Base-by-base conservation (phyloP, 1,140 invertebrate species). In the Orius laevigatus region DNA sequence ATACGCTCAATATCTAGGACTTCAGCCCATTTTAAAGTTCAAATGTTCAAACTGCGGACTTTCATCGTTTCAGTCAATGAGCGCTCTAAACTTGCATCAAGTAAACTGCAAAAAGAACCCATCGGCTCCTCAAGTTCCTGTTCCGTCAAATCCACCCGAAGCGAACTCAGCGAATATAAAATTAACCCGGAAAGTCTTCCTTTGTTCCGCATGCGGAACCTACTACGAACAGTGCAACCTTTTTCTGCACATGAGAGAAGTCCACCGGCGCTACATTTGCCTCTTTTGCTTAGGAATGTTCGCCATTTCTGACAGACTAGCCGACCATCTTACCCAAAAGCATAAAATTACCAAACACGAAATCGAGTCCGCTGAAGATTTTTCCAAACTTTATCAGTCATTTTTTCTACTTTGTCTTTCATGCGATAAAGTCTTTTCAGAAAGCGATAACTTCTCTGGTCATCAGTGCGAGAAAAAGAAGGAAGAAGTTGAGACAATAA, bases 221-320 rank as follows among this genome's bases (percentile, higher is more conserved):
- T 84, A 84, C 55, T 84, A 82, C 65, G 80, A 84, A 63, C 80
- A 80, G 54, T 85, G 81, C 79, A 82, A 84, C 65, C 65, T 85
- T 20, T 85, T 84, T 60, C 60, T 81, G 9, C 83, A 87, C 55
- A 84, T 85, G 77, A 67, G 78, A 41, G 79, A 84, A 54, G 70
- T 77, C 14, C 82, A 87, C 60, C 74, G 76, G 52, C 70, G 79
- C 34, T 78, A 78, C 57, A 80, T 84, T 54, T 87, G 83, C 59
- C 61, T 85, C 9, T 82, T 78, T 62, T 86, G 83, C 58, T 67
- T 84, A 33, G 78, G 78, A 45, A 78, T 84, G 67, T 85, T 83
- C 65, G 75, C 76, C 18, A 74, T 74, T 53, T 75, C 79, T n/a
- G 80, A 85, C 52, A 78, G 80, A 58, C 60, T 87, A 15, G 76